These are phyloP conservation scores for Scalopus aquaticus DNA, from an alignment of 2,113 vertebrate species.

Conservation along the genomic window DNA sequence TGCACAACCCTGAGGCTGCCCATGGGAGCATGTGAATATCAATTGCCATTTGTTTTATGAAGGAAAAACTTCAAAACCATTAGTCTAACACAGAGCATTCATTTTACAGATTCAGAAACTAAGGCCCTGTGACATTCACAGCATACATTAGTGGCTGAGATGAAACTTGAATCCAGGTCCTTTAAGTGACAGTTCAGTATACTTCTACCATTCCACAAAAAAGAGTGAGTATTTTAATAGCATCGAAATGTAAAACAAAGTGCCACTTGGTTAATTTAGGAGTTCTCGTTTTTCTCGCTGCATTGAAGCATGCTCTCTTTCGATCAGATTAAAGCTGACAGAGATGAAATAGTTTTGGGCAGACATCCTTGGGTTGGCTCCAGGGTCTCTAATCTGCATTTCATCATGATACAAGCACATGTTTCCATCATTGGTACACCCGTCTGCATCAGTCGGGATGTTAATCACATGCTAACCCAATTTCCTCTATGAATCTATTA, in stretches of 20 bases:
- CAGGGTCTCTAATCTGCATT: conserved; percentile 88
- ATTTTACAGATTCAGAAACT: conserved; percentile 41
- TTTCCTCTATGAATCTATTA: conserved; percentile 87
- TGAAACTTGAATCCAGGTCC: conserved; percentile 32
- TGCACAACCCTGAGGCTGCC: not conserved
- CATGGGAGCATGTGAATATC: not conserved
- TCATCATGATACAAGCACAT: conserved; percentile 87
- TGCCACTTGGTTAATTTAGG: conserved; percentile 71
- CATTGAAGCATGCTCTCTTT: conserved; percentile 55
- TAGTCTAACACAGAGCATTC: not conserved
- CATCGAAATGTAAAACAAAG: conserved; percentile 45
- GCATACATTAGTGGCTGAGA: not conserved
- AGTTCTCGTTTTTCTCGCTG: conserved; percentile 76
- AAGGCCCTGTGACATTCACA: not conserved
- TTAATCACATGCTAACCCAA: conserved; percentile 88
- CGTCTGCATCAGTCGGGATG: conserved; percentile 85
- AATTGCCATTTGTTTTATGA: conserved; percentile 45
- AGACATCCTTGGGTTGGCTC: conserved; percentile 88
- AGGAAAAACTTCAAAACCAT: not conserved
- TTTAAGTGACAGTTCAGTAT: not conserved
- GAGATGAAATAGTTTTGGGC: conserved; percentile 86
- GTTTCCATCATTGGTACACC: conserved; percentile 86
- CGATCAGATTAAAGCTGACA: conserved; percentile 89
- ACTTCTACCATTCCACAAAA: not conserved
- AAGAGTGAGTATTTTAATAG: conserved; percentile 69